A percentile compares a stretch with the other conserved stretches of the same genome.
Conservation (phyloP, 2,797 vertebrate species). For the Pogonophryne albipinna region DNA sequence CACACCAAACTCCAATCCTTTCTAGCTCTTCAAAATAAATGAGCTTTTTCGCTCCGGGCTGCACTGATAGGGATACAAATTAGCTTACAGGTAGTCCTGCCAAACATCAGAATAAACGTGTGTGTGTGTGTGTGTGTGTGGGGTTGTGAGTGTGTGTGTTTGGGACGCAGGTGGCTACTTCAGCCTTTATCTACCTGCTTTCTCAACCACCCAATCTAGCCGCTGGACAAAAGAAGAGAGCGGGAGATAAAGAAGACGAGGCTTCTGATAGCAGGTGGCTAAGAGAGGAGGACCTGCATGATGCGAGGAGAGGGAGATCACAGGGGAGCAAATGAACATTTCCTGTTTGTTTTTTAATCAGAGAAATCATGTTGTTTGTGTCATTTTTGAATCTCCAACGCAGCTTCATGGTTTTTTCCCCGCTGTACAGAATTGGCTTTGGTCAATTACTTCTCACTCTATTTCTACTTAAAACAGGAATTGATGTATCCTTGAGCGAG, state of each 20-base stretch:
- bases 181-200: constrained; percentile 64
- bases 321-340: neutral
- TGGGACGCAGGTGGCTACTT: constrained; percentile 71
- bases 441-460: too few species aligned
- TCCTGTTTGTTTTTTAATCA: too few species aligned
- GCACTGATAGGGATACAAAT: constrained; percentile 73
- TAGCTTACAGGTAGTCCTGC: constrained; percentile 57
- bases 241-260: constrained; percentile 24
- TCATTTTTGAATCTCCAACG: neutral
- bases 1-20: neutral
- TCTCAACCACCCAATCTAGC: constrained; percentile 63
- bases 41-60: constrained; percentile 65
- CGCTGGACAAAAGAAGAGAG: constrained; percentile 56
- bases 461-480: neutral
- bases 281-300: constrained; percentile 16
- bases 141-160: neutral
- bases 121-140: constrained; percentile 15
- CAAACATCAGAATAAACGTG: constrained; percentile 37
- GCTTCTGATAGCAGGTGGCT: constrained; percentile 33
- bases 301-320: constrained; percentile 15
- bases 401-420: neutral
- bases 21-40: constrained; percentile 66
- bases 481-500: neutral
- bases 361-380: neutral
- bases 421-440: neutral